Conservation (phyloP, 2,113 vertebrate species). For the Lophius piscatorius region DNA sequence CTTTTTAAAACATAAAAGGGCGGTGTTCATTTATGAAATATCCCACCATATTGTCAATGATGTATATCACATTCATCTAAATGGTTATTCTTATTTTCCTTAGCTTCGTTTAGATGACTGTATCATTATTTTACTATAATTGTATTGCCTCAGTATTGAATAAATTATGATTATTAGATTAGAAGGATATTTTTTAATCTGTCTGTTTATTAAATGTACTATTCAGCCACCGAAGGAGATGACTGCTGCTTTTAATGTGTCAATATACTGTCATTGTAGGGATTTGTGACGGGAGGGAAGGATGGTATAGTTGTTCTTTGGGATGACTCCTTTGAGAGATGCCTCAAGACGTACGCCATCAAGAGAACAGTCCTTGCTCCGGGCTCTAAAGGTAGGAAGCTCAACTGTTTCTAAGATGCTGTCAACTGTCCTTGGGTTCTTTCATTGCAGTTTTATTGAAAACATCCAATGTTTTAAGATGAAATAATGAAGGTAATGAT, state of each 20-base stretch:
- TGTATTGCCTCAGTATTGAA: background rate
- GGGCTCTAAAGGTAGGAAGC: slow-evolving; percentile 93
- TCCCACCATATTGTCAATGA: too few species aligned
- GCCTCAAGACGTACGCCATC: slow-evolving; percentile 97
- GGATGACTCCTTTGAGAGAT: slow-evolving; percentile 97
- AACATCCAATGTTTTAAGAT: slow-evolving; percentile 29
- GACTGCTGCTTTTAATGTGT: slow-evolving; percentile 16
- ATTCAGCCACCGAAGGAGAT: slow-evolving; percentile 5
- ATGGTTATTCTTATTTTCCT: too few species aligned
- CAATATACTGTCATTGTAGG: slow-evolving; percentile 73
- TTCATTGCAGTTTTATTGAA: slow-evolving; percentile 32
- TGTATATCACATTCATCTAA: too few species aligned
- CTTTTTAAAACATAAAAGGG: too few species aligned
- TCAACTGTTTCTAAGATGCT: slow-evolving; percentile 13
- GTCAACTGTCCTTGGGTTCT: background rate
- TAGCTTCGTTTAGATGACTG: too few species aligned
- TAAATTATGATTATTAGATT: too few species aligned
- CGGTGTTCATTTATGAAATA: too few species aligned
- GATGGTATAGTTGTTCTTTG: slow-evolving; percentile 96
- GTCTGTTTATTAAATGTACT: background rate
- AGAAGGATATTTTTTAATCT: background rate
- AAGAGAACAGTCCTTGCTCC: slow-evolving; percentile 95
- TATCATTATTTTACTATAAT: too few species aligned
- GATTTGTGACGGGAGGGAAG: slow-evolving; percentile 97
- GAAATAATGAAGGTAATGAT: slow-evolving; percentile 33